Evolutionary conservation across 2,113 vertebrate genomes (phyloP).

Genomic region (Pedetes capensis): DNA sequence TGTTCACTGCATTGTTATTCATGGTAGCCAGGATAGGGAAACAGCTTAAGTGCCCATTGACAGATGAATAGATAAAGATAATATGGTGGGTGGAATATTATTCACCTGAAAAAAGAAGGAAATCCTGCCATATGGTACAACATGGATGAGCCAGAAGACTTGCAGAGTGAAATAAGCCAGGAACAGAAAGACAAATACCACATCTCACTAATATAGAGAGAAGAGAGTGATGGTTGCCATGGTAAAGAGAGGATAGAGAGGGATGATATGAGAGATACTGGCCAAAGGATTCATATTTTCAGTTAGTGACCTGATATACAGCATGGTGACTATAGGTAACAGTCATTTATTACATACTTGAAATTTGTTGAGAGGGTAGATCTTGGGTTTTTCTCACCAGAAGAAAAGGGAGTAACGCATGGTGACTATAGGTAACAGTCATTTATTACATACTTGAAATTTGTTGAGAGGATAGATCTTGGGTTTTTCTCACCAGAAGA

Average conservation of each 20-base stretch:
- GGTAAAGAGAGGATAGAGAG: not conserved
- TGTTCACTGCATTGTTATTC: not conserved
- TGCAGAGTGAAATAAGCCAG: not conserved
- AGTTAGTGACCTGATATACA: not conserved
- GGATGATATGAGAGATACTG: not conserved
- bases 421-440: not conserved
- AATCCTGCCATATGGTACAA: not conserved
- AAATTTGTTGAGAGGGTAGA: not conserved
- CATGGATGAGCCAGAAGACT: not conserved
- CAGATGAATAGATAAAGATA: not conserved
- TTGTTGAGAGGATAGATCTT: not conserved
- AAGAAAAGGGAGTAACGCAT: not conserved
- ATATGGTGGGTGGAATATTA: not conserved
- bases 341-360: not conserved
- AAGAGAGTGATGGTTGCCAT: not conserved
- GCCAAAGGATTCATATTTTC: not conserved
- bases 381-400: not conserved
- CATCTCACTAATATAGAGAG: not conserved
- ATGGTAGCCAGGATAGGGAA: not conserved
- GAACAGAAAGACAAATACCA: no score
- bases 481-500: not conserved
- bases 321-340: not conserved
- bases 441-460: not conserved
- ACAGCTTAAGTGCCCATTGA: not conserved
- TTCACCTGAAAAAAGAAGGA: not conserved